Evolutionary conservation across 1,140 invertebrate genomes (phyloP).

Genomic region (Mamestra configurata): DNA sequence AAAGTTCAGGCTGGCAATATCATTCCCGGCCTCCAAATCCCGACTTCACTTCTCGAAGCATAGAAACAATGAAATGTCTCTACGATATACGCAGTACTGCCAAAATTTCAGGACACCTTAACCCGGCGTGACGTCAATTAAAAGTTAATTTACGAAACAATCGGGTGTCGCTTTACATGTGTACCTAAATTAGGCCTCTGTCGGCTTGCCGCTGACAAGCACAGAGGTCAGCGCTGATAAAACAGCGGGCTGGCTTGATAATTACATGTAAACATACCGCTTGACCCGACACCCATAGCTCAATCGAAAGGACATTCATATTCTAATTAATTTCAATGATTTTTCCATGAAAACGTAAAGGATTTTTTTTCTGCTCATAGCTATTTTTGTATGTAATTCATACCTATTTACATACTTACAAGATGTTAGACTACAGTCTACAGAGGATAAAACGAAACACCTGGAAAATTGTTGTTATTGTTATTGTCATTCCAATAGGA

Average conservation of each 20-base stretch:
- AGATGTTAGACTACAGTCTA: background rate
- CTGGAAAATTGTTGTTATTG: background rate
- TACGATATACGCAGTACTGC: background rate
- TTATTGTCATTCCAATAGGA: background rate
- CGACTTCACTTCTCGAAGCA: background rate
- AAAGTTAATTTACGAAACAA: constrained; percentile 54
- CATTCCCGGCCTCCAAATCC: no score
- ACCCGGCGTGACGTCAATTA: constrained; percentile 34
- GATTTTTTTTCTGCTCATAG: no score
- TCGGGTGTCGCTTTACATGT: constrained; percentile 54
- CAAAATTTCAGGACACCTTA: constrained; percentile 1
- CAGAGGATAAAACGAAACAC: background rate
- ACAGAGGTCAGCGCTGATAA: constrained; percentile 62
- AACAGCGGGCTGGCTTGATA: constrained; percentile 62
- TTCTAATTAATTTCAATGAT: background rate
- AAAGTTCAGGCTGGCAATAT: no score
- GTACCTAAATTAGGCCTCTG: constrained; percentile 59
- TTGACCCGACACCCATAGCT: constrained; percentile 19
- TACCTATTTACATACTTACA: background rate
- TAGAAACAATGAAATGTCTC: background rate
- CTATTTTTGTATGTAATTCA: no score
- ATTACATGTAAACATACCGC: constrained; percentile 63
- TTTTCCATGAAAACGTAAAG: background rate
- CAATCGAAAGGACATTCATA: constrained; percentile 39
- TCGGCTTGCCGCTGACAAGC: constrained; percentile 49